Evolutionary conservation across 1,140 invertebrate genomes (phyloP), one percentile per base, ranked within the genome.

Genomic region (Aricia agestis): DNA sequence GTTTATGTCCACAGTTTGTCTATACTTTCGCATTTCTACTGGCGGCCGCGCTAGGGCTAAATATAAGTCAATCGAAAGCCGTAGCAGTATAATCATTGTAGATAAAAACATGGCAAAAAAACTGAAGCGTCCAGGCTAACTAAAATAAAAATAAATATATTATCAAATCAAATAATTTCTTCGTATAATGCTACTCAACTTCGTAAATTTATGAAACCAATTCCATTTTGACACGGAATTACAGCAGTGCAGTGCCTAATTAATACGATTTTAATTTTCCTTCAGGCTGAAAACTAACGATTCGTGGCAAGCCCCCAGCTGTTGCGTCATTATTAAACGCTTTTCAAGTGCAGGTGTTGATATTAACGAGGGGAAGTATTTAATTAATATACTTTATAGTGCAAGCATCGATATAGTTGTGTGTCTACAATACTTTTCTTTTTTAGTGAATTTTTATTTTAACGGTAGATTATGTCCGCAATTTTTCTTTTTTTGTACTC

Each of bases 261-360:
- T 83, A 82, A 83, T 82, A 76, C 80, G 82, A 76, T 86, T 86
- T 85, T 83, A 81, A 86, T 85, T 87, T 86, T 82, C 78, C 72
- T 75, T 71, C 67, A 72, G 74, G 66, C 77, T 59, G 71, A 70
- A 70, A 70, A 70, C 59, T 70, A 70, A 70, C 68, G 68, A 69
- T 69, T 69, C 68, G 68, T 69, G 59, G 59, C 59, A 69, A 69
- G 68, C 74, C 75, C 76, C 66, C 85, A 88, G 82, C 86, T 88
- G 87, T 80, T 83, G 74, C 85, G 85, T 83, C 83, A 90, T 89
- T 90, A 90, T 90, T 88, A 90, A 89, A 82, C 73, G 84, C 83
- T 88, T 90, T 90, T 86, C 86, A 86, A 85, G 84, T 85, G 79
- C 89, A 91, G 89, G 89, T 90, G 87, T 82, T 87, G 85, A 86